phyloP scores from a whole-genome alignment of 2,888 invertebrate species.

The Noctua comes region DNA sequence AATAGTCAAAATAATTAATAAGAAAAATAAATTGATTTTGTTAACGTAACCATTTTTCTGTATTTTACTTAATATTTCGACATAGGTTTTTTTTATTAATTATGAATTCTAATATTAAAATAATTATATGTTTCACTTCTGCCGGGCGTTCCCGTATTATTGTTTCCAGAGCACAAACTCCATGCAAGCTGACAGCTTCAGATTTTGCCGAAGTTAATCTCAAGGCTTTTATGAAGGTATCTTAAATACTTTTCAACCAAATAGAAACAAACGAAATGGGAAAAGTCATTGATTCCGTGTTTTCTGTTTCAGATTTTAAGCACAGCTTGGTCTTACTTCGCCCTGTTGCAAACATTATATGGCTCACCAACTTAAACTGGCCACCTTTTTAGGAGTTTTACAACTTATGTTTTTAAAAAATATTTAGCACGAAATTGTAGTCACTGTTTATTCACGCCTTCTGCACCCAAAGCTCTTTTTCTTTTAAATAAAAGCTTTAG shows the following conservation, averaged over 20 bases:
- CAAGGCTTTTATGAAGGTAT: slow-evolving; percentile 73
- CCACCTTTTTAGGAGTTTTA: background rate
- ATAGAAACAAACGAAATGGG: background rate
- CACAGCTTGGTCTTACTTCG: slow-evolving; percentile 77
- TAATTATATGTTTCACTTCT: no score
- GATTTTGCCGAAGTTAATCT: slow-evolving; percentile 80
- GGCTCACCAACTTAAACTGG: slow-evolving; percentile 35
- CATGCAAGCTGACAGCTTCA: slow-evolving; percentile 78
- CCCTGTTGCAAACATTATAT: slow-evolving; percentile 73
- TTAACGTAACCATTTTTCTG: no score
- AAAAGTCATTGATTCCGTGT: background rate
- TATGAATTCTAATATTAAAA: no score
- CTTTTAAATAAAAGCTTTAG: background rate
- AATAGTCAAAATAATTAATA: no score
- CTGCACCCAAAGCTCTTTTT: background rate
- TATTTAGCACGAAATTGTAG: background rate
- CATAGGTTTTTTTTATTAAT: no score
- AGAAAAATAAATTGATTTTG: no score
- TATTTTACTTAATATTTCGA: no score
- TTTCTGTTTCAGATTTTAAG: slow-evolving; percentile 74
- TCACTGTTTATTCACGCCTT: background rate
- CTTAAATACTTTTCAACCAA: background rate
- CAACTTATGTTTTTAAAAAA: background rate
- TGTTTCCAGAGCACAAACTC: slow-evolving; percentile 72
- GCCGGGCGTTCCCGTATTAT: background rate